Evolutionary conservation across 2,888 invertebrate species (phyloP).

Genomic region (Drosophila infuscata): DNA sequence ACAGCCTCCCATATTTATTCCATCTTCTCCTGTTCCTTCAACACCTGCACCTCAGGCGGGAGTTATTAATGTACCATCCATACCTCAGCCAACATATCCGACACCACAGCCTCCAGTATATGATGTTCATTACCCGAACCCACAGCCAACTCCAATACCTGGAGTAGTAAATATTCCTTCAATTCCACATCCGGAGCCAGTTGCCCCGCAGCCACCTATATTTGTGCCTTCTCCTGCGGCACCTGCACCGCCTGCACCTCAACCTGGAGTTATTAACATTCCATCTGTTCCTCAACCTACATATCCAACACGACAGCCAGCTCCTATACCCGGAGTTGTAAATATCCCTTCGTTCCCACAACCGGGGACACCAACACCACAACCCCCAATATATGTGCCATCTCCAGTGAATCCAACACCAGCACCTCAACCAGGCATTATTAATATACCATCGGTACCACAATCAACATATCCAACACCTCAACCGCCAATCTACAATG

Average conservation of each 20-base stretch:
- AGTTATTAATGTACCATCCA: constrained; percentile 35
- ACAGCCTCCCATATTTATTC: constrained; percentile 20
- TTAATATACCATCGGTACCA: constrained; percentile 36
- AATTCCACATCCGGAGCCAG: constrained; percentile 8
- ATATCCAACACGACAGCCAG: constrained; percentile 34
- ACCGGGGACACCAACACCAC: constrained; percentile 13
- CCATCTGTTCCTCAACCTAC: constrained; percentile 57
- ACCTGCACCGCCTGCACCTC: constrained; percentile 14
- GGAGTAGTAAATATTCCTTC: constrained; percentile 51
- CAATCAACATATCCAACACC: constrained; percentile 41
- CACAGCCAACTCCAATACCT: constrained; percentile 24
- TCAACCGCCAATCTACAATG: constrained; percentile 31
- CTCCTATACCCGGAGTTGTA: constrained; percentile 26
- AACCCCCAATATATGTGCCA: constrained; percentile 24
- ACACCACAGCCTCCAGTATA: constrained; percentile 13
- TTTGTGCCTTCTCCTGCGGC: constrained; percentile 10
- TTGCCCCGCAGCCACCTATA: constrained; percentile 23
- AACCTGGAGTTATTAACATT: constrained; percentile 38
- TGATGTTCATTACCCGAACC: constrained; percentile 27
- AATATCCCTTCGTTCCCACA: constrained; percentile 42
- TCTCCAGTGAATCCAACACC: constrained; percentile 10
- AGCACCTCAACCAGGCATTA: constrained; percentile 25
- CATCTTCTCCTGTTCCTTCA: constrained; percentile 8
- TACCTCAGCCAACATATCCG: constrained; percentile 33
- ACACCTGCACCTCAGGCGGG: constrained; percentile 24